A percentile compares a stretch with the other conserved stretches of the same genome.
Conservation (phyloP, 2,113 vertebrate genomes). For the Haemorhous mexicanus region DNA sequence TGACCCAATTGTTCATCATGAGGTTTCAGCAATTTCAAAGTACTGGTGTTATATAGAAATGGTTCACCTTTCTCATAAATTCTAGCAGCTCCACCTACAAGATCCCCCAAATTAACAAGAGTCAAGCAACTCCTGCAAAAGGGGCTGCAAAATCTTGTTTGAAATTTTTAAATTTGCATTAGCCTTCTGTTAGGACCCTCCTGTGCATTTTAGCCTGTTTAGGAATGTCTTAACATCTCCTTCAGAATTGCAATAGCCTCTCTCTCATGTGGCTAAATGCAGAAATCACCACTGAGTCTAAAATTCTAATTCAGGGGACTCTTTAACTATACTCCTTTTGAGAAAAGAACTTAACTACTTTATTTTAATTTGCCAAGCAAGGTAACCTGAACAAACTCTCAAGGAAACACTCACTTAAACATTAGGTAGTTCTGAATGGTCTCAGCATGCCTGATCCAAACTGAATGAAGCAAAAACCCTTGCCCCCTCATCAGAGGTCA, state of each 20-base stretch:
- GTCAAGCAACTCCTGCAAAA: not conserved
- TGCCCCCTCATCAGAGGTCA: not conserved
- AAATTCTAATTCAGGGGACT: not conserved
- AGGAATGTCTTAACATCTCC: not conserved
- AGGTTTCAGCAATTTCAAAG: constrained; percentile 25
- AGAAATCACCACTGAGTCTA: not conserved
- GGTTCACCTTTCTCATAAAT: not conserved
- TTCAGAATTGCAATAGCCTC: not conserved
- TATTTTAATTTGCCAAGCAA: not conserved
- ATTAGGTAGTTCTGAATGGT: not conserved
- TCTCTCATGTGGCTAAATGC: not conserved
- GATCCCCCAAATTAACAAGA: not conserved
- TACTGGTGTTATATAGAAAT: not conserved
- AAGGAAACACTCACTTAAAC: not conserved
- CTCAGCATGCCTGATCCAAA: not conserved
- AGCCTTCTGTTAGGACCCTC: not conserved
- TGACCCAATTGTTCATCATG: not conserved
- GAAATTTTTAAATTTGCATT: not conserved
- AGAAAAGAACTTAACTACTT: not conserved
- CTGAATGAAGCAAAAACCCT: not conserved
- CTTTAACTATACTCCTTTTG: not conserved
- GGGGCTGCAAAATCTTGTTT: not conserved
- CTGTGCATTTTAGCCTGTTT: not conserved
- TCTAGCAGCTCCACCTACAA: constrained; percentile 18
- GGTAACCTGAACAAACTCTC: not conserved